Evolutionary conservation across 1,140 invertebrate species (phyloP).

Genomic region (Melitaea cinxia): DNA sequence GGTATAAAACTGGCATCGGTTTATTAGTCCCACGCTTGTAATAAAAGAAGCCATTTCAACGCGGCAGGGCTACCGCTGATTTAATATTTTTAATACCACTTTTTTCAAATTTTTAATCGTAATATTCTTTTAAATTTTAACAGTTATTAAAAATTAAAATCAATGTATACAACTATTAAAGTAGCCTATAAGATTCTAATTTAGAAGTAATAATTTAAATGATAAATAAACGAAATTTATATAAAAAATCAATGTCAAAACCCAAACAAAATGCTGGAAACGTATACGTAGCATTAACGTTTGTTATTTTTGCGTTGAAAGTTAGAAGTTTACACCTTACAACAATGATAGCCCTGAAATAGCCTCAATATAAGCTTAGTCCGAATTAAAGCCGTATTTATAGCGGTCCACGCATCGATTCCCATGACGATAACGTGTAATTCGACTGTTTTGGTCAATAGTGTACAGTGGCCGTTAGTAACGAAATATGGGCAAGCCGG

Average conservation of each 20-base stretch:
- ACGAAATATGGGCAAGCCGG: slow-evolving; percentile 38
- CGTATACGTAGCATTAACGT: too few relatives aligned
- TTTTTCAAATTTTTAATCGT: background rate
- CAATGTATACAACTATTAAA: too few relatives aligned
- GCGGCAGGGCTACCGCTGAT: slow-evolving; percentile 38
- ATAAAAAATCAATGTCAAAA: too few relatives aligned
- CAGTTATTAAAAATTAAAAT: too few relatives aligned
- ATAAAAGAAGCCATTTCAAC: slow-evolving; percentile 47
- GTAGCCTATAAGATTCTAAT: too few relatives aligned
- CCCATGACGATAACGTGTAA: slow-evolving; percentile 55
- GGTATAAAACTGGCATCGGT: slow-evolving; percentile 51
- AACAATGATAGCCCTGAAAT: slow-evolving; percentile 37
- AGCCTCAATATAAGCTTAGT: slow-evolving; percentile 37
- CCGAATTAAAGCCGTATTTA: slow-evolving; percentile 58
- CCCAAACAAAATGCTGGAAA: too few relatives aligned
- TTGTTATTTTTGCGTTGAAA: too few relatives aligned
- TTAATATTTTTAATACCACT: background rate
- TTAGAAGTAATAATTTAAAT: too few relatives aligned
- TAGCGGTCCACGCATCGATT: slow-evolving; percentile 54
- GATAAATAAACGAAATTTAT: too few relatives aligned
- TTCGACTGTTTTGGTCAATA: slow-evolving; percentile 50
- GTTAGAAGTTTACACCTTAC: background rate
- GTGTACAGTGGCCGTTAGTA: slow-evolving; percentile 42
- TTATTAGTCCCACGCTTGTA: slow-evolving; percentile 60
- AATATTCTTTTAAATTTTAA: background rate